These are phyloP conservation scores for Diglossa cyanea DNA, from an alignment of 2,797 vertebrate genomes.

Conservation along the genomic window DNA sequence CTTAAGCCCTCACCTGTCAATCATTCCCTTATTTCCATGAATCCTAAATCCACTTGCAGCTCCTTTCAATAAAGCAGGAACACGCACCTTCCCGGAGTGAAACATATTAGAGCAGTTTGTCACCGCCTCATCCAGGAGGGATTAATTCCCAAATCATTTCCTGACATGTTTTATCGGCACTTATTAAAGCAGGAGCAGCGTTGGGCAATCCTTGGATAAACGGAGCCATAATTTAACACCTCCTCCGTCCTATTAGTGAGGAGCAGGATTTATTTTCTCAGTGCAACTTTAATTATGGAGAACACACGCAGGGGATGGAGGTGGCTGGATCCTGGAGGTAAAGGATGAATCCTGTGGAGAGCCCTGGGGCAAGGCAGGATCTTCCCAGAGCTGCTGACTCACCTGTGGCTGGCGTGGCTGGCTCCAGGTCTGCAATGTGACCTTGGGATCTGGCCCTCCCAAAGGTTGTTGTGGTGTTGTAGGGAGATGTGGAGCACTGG, in stretches of 20 bases:
- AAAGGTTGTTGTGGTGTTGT: neutral
- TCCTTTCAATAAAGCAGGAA: constrained; percentile 27
- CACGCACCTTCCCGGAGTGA: constrained; percentile 7
- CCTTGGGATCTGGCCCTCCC: neutral
- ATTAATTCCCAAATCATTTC: constrained; percentile 64
- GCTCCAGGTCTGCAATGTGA: neutral
- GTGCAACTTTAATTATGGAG: constrained; percentile 57
- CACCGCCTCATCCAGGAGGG: constrained; percentile 47
- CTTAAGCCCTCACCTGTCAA: neutral
- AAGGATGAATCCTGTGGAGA: neutral
- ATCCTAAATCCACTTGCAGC: constrained; percentile 19
- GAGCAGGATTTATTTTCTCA: constrained; percentile 62
- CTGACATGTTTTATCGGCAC: constrained; percentile 65
- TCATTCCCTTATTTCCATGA: constrained; percentile 41
- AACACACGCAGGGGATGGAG: neutral
- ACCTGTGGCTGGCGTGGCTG: neutral
- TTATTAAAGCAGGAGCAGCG: constrained; percentile 58
- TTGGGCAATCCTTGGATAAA: constrained; percentile 65
- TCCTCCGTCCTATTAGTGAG: constrained; percentile 4
- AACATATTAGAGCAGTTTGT: constrained; percentile 54
- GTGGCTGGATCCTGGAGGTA: neutral
- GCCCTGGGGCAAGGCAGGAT: neutral
- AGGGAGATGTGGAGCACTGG: neutral
- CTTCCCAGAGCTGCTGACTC: neutral
- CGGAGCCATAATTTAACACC: constrained; percentile 58